Percentiles rank a stretch among this genome's conserved stretches.
phyloP scores from a whole-genome alignment of 2,113 vertebrate species.

The Martes martes region DNA sequence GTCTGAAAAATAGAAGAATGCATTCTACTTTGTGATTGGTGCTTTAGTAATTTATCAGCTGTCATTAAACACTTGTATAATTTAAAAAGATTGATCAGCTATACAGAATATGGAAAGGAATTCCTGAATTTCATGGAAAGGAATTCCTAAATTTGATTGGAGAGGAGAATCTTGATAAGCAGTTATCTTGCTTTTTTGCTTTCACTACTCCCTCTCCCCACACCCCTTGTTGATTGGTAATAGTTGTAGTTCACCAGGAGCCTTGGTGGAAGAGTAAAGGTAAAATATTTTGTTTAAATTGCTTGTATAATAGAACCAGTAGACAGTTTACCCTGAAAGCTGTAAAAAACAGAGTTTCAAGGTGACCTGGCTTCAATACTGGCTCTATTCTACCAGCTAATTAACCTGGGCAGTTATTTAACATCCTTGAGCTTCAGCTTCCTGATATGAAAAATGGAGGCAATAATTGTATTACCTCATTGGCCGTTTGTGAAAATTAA shows the following conservation, averaged over 20 bases:
- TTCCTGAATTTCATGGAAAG: constrained; percentile 13
- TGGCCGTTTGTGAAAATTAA: constrained; percentile 27
- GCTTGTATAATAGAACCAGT: not conserved
- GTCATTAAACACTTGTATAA: not conserved
- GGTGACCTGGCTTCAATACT: not conserved
- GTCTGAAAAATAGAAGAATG: constrained; percentile 83
- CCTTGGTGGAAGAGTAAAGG: not conserved
- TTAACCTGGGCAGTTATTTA: not conserved
- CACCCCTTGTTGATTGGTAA: not conserved
- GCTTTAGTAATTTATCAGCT: constrained; percentile 28
- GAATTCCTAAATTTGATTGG: constrained; percentile 1
- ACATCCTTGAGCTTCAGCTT: not conserved
- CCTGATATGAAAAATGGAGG: not conserved
- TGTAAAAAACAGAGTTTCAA: constrained; percentile 18
- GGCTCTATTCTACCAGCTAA: not conserved
- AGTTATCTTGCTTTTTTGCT: not conserved
- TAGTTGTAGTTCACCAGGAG: constrained; percentile 1
- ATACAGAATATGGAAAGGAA: not conserved
- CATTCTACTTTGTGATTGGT: constrained; percentile 61
- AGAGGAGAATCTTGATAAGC: not conserved
- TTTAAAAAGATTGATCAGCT: constrained; percentile 7
- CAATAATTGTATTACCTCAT: constrained; percentile 1
- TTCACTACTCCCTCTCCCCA: not conserved
- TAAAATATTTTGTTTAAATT: constrained; percentile 32
- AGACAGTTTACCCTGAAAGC: not conserved